These are phyloP conservation scores for Euura lappo DNA, from an alignment of 1,140 invertebrate genomes.

Conservation along the genomic window DNA sequence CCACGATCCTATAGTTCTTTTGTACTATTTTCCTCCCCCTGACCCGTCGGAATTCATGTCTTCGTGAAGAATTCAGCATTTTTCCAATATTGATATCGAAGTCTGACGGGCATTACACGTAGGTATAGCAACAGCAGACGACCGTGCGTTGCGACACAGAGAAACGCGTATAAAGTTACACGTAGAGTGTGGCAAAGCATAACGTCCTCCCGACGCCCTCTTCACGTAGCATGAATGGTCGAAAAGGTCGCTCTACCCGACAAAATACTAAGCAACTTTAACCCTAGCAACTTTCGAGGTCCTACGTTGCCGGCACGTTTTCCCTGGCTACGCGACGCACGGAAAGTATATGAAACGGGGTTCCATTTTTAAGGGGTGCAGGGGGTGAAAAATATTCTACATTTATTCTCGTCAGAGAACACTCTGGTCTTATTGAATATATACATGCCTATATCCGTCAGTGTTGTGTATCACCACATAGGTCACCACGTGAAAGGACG, in stretches of 20 bases:
- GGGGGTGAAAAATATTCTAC: background rate
- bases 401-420: background rate
- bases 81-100: too few relatives aligned
- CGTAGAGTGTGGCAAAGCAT: background rate
- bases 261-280: background rate
- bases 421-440: background rate
- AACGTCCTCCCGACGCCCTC: background rate
- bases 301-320: background rate
- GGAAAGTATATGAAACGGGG: background rate
- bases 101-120: too few relatives aligned
- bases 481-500: background rate
- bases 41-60: too few relatives aligned
- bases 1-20: too few relatives aligned
- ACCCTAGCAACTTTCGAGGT: background rate
- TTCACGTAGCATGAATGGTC: background rate
- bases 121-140: too few relatives aligned
- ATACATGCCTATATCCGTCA: background rate
- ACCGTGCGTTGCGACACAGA: too few relatives aligned
- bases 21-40: too few relatives aligned
- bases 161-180: background rate
- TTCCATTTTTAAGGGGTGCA: background rate
- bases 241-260: background rate
- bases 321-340: background rate
- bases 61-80: too few relatives aligned
- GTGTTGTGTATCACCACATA: too few relatives aligned